These are phyloP conservation scores for Anisognathus igniventris DNA, from an alignment of 2,797 vertebrate species.

Conservation along the genomic window DNA sequence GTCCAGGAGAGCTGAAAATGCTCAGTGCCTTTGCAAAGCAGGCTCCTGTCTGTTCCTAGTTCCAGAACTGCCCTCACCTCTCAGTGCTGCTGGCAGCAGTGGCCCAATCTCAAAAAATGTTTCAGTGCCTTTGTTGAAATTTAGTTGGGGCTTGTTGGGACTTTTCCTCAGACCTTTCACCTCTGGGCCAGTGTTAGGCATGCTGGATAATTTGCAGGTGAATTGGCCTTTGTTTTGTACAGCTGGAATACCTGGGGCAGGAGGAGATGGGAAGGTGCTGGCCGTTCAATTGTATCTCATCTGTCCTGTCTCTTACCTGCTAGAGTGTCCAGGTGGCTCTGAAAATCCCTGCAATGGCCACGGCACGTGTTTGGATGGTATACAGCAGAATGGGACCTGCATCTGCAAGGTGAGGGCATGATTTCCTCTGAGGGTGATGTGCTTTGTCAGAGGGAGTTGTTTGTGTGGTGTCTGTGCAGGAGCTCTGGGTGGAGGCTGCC, in stretches of 20 bases:
- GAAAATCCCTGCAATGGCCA: constrained; percentile 82
- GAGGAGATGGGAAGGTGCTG: background rate
- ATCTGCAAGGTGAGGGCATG: constrained; percentile 81
- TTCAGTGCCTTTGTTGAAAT: background rate
- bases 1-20: background rate
- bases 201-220: background rate
- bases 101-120: background rate
- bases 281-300: background rate
- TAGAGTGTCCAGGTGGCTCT: constrained; percentile 88
- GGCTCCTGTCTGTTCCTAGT: background rate
- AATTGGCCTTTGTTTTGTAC: background rate
- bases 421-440: background rate
- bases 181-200: background rate
- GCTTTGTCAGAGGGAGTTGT: background rate
- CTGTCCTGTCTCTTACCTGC: background rate
- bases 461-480: background rate
- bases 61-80: background rate
- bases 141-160: background rate
- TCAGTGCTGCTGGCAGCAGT: background rate
- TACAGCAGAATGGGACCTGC: constrained; percentile 86
- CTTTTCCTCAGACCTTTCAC: background rate
- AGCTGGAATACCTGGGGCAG: background rate
- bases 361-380: constrained; percentile 84
- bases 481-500: background rate
- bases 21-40: background rate